Conservation (phyloP, 2,888 invertebrate genomes). For the Nomada goodeniana region DNA sequence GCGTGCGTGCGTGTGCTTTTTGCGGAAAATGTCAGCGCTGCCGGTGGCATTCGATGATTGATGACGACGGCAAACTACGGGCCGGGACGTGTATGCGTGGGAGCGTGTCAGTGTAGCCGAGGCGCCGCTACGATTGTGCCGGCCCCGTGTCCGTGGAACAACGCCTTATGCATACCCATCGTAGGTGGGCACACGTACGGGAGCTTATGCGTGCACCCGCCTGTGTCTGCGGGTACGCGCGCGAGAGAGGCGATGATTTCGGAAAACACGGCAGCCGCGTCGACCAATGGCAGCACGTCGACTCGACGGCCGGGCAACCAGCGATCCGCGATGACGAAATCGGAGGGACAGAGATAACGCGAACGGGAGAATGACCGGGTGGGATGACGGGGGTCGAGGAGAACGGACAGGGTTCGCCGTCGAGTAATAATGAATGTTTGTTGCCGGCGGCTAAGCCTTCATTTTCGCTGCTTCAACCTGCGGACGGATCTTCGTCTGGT, state of each 20-base stretch:
- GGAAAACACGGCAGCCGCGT: constrained; percentile 74
- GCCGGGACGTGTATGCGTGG: constrained; percentile 46
- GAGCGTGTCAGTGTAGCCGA: constrained; percentile 41
- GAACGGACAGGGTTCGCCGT: constrained; percentile 64
- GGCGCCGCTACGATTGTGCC: constrained; percentile 27
- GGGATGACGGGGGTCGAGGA: constrained; percentile 62
- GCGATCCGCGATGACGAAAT: constrained; percentile 77
- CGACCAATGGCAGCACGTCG: constrained; percentile 74
- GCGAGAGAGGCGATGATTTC: constrained; percentile 77
- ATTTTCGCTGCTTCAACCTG: constrained; percentile 73
- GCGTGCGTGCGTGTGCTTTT: constrained; percentile 78
- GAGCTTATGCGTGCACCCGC: constrained; percentile 61
- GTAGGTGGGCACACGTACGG: constrained; percentile 57
- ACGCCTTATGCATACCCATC: constrained; percentile 69
- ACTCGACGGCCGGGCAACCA: constrained; percentile 69
- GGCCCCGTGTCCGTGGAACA: constrained; percentile 58
- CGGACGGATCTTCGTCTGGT: constrained; percentile 56
- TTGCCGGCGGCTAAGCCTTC: constrained; percentile 75
- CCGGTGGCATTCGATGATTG: constrained; percentile 83
- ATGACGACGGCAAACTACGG: constrained; percentile 79
- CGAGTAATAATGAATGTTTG: constrained; percentile 80
- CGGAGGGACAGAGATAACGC: constrained; percentile 65
- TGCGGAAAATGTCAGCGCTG: constrained; percentile 81
- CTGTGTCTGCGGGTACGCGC: constrained; percentile 57
- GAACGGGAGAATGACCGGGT: constrained; percentile 69